These are phyloP conservation scores for Desmodus rotundus DNA, from an alignment of 2,113 vertebrate genomes.

Conservation along the genomic window DNA sequence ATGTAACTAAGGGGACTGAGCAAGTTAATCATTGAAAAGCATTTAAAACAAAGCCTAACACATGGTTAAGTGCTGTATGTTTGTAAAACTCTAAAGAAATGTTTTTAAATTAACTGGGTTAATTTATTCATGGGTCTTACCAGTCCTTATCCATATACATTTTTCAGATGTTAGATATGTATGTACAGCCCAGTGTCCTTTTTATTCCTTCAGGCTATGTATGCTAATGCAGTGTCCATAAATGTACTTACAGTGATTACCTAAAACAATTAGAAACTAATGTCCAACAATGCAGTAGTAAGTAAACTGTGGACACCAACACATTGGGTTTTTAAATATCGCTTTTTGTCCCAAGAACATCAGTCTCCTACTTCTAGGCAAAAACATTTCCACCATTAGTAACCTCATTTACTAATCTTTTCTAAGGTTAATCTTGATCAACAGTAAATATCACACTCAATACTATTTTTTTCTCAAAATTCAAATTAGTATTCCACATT, in stretches of 20 bases:
- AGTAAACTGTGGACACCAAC: neutral
- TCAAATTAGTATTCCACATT: slow-evolving; percentile 33
- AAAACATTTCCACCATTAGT: neutral
- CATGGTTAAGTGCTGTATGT: neutral
- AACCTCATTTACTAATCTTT: slow-evolving; percentile 16
- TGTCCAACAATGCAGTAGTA: neutral
- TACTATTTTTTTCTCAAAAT: slow-evolving; percentile 9
- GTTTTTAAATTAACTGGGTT: slow-evolving; percentile 1
- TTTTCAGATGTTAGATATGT: neutral
- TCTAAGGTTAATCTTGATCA: slow-evolving; percentile 44
- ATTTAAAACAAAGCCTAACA: slow-evolving; percentile 11
- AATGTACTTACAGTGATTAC: slow-evolving; percentile 1
- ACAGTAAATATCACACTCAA: slow-evolving; percentile 33
- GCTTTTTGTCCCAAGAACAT: neutral
- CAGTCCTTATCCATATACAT: neutral
- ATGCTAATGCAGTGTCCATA: neutral
- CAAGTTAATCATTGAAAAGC: slow-evolving; percentile 3
- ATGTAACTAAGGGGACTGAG: neutral
- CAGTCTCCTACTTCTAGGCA: neutral
- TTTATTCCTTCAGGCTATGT: neutral
- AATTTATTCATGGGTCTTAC: slow-evolving; percentile 35
- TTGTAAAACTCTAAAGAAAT: neutral
- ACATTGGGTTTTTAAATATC: neutral
- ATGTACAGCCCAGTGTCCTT: neutral
- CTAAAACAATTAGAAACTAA: slow-evolving; percentile 36